Percentiles rank a stretch among this genome's conserved stretches.
These are phyloP conservation scores for Porites cylindrica DNA, from an alignment of 92 coral and sea anemone species.

Conservation along the genomic window DNA sequence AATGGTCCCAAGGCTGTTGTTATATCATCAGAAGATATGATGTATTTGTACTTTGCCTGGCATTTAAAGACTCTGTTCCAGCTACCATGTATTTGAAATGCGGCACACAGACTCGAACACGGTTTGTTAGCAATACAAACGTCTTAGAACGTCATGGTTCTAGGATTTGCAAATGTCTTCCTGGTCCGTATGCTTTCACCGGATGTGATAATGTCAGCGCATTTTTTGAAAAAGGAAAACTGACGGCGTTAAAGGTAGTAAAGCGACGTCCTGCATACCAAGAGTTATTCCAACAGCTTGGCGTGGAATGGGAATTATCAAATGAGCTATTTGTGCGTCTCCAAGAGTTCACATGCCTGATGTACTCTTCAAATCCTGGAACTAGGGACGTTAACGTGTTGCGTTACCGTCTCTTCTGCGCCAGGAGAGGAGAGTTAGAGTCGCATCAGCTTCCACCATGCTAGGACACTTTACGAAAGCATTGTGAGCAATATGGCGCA, in stretches of 20 bases:
- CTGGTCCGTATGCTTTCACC: conserved; percentile 46
- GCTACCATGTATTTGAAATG: conserved; percentile 28
- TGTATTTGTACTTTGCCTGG: conserved; percentile 59
- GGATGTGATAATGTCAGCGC: conserved; percentile 42
- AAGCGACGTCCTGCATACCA: not conserved
- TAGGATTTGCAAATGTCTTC: conserved; percentile 39
- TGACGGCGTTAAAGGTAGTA: conserved; percentile 28
- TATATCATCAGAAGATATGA: conserved; percentile 68
- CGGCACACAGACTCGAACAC: conserved; percentile 19
- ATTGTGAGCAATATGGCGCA: conserved; percentile 17
- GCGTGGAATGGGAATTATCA: conserved; percentile 26
- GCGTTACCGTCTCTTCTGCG: conserved; percentile 14
- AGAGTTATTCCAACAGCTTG: conserved; percentile 19
- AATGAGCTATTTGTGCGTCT: not conserved
- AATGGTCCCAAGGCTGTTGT: conserved; percentile 36
- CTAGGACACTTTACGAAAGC: conserved; percentile 22
- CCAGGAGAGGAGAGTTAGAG: conserved; percentile 33
- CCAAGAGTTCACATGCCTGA: conserved; percentile 6
- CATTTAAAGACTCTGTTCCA: conserved; percentile 31
- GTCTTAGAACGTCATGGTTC: conserved; percentile 35
- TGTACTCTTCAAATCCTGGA: conserved; percentile 19
- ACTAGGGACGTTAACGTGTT: conserved; percentile 5
- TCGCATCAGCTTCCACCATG: conserved; percentile 42
- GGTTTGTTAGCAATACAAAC: conserved; percentile 1
- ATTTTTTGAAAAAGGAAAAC: conserved; percentile 41